A percentile compares a stretch with the other conserved stretches of the same genome.
Conservation (phyloP, 2,113 vertebrate genomes). For the Corydoras sp. region DNA sequence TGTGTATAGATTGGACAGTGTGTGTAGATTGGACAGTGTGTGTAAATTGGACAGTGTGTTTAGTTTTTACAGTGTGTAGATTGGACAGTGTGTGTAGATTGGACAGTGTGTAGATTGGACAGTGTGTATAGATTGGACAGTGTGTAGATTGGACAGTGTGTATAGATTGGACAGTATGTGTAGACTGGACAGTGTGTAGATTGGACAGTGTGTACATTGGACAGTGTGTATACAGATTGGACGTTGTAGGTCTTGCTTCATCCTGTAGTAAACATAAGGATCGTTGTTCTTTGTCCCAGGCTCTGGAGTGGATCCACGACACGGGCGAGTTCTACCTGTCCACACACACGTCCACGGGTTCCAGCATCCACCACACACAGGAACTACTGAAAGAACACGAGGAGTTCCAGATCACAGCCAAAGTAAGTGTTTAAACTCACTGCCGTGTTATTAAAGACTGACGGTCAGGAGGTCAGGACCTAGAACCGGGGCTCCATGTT, state of each 20-base stretch:
- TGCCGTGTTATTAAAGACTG: neutral
- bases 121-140: neutral
- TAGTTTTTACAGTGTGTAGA: neutral
- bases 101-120: neutral
- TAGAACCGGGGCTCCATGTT: too few relatives aligned
- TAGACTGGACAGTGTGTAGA: neutral
- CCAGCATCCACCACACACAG: slow-evolving; percentile 93
- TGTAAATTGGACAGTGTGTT: neutral
- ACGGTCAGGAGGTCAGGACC: too few relatives aligned
- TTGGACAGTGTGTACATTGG: neutral
- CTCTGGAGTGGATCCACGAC: slow-evolving; percentile 97
- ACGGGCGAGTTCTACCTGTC: slow-evolving; percentile 97
- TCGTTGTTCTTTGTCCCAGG: slow-evolving; percentile 57
- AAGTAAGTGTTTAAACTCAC: slow-evolving; percentile 60
- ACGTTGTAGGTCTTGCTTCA: neutral
- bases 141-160: neutral
- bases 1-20: neutral
- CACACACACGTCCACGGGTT: slow-evolving; percentile 92
- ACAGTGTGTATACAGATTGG: neutral
- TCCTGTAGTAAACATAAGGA: too few relatives aligned
- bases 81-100: neutral
- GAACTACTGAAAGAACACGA: slow-evolving; percentile 95
- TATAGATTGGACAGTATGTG: neutral
- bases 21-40: neutral
- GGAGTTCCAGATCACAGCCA: slow-evolving; percentile 97